These are phyloP conservation scores for Coilia nasus DNA, from an alignment of 2,797 vertebrate genomes.

Conservation along the genomic window DNA sequence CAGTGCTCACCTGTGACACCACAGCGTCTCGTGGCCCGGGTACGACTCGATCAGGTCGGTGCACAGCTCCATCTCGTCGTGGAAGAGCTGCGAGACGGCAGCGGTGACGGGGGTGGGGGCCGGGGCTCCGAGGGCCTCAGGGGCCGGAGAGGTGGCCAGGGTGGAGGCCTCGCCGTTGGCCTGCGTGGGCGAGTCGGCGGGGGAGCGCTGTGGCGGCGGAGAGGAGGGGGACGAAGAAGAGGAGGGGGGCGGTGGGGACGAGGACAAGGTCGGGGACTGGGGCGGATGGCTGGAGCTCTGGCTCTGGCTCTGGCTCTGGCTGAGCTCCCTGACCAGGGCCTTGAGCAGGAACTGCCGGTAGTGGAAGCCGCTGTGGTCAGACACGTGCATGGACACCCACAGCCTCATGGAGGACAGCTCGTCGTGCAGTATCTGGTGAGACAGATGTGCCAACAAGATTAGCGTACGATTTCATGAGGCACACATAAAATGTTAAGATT, in stretches of 20 bases:
- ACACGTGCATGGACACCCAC: slow-evolving; percentile 96
- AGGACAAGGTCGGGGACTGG: slow-evolving; percentile 17
- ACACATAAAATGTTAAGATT: too few species aligned
- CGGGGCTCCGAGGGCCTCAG: neutral
- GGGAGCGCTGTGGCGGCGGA: slow-evolving; percentile 39
- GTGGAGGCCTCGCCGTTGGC: slow-evolving; percentile 71
- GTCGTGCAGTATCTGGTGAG: slow-evolving; percentile 84
- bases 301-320: slow-evolving; percentile 51
- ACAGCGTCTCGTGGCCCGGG: slow-evolving; percentile 94
- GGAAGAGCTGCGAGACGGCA: slow-evolving; percentile 72
- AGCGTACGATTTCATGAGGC: too few species aligned
- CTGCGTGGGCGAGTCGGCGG: slow-evolving; percentile 50
- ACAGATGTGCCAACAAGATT: neutral
- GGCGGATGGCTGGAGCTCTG: slow-evolving; percentile 47
- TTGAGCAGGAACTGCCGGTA: slow-evolving; percentile 95
- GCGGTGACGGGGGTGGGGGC: neutral
- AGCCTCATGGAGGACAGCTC: slow-evolving; percentile 89
- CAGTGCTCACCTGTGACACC: slow-evolving; percentile 92
- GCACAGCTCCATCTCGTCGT: slow-evolving; percentile 89
- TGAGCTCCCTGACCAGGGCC: slow-evolving; percentile 76
- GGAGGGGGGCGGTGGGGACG: slow-evolving; percentile 48
- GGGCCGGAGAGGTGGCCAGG: neutral
- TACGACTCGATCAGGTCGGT: slow-evolving; percentile 91
- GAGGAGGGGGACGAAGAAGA: slow-evolving; percentile 39
- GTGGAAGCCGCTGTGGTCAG: slow-evolving; percentile 98